Percentiles rank a stretch among this genome's conserved stretches.
phyloP scores from a whole-genome alignment of 1,140 invertebrate species.

The Eumeta japonica region DNA sequence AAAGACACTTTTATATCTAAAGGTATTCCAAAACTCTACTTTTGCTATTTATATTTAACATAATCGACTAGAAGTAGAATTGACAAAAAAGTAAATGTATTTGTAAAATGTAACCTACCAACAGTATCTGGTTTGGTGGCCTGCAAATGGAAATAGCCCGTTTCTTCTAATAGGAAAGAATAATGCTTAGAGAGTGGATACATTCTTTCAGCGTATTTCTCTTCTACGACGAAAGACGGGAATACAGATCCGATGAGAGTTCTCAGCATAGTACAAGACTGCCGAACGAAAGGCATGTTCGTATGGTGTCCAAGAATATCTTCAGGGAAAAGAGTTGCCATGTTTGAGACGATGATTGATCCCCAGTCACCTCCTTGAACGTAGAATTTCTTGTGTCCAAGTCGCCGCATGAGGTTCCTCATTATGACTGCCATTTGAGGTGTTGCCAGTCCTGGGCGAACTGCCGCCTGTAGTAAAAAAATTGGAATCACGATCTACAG shows the following conservation, averaged over 20 bases:
- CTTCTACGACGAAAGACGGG: slow-evolving; percentile 30
- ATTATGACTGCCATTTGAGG: slow-evolving; percentile 72
- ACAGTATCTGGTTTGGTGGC: slow-evolving; percentile 90
- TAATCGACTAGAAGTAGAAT: too few species aligned
- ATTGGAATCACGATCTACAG: too few species aligned
- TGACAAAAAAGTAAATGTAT: too few species aligned
- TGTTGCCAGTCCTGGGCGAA: slow-evolving; percentile 63
- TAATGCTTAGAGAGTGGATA: slow-evolving; percentile 61
- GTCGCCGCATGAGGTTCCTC: slow-evolving; percentile 78
- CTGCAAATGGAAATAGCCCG: slow-evolving; percentile 83
- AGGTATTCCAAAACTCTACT: too few species aligned
- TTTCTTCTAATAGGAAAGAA: slow-evolving; percentile 61
- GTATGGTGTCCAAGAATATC: slow-evolving; percentile 57
- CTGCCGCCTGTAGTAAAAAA: slow-evolving; percentile 57
- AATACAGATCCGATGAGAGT: slow-evolving; percentile 25
- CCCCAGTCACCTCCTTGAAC: too few species aligned
- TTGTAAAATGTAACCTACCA: too few species aligned
- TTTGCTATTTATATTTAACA: too few species aligned
- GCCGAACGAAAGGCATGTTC: slow-evolving; percentile 18
- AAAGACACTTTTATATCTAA: too few species aligned
- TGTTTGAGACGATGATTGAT: too few species aligned
- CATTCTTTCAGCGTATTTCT: slow-evolving; percentile 58
- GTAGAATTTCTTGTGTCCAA: slow-evolving; percentile 76
- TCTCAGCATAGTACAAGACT: slow-evolving; percentile 11
- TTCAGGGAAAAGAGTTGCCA: slow-evolving; percentile 73